phyloP scores from a whole-genome alignment of 2,113 vertebrate species.

The Camelus bactrianus region DNA sequence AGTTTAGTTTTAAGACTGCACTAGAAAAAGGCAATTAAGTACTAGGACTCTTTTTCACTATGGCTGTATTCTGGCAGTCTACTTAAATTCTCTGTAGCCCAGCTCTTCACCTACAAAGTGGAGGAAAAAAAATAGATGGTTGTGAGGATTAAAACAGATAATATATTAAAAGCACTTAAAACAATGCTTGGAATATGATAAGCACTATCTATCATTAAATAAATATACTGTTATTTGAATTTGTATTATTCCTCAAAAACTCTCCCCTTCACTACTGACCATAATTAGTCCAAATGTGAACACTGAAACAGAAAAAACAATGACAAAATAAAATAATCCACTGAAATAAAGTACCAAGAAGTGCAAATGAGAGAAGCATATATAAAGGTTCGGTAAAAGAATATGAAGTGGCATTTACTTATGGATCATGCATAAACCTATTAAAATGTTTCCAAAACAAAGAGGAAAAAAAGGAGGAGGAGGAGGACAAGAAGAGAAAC shows the following conservation, averaged over 20 bases:
- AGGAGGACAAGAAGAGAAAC: background rate
- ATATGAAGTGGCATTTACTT: background rate
- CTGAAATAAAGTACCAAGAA: background rate
- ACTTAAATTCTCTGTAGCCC: background rate
- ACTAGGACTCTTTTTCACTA: background rate
- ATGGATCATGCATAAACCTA: background rate
- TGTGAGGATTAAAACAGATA: background rate
- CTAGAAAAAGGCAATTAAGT: background rate
- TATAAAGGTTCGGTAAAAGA: background rate
- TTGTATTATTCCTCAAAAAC: background rate
- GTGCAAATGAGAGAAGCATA: background rate
- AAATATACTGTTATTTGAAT: background rate
- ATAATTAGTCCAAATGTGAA: background rate
- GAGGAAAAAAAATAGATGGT: background rate
- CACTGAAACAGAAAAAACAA: background rate
- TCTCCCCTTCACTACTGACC: background rate
- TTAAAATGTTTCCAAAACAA: background rate
- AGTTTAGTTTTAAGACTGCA: background rate
- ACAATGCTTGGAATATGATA: background rate
- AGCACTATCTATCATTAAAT: background rate
- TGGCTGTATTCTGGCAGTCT: background rate
- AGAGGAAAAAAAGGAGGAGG: background rate
- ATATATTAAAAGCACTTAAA: background rate
- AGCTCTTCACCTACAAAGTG: conserved; percentile 10
- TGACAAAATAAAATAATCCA: background rate